phyloP scores from a whole-genome alignment of 2,113 vertebrate genomes.

The Machaerirhynchus nigripectus region DNA sequence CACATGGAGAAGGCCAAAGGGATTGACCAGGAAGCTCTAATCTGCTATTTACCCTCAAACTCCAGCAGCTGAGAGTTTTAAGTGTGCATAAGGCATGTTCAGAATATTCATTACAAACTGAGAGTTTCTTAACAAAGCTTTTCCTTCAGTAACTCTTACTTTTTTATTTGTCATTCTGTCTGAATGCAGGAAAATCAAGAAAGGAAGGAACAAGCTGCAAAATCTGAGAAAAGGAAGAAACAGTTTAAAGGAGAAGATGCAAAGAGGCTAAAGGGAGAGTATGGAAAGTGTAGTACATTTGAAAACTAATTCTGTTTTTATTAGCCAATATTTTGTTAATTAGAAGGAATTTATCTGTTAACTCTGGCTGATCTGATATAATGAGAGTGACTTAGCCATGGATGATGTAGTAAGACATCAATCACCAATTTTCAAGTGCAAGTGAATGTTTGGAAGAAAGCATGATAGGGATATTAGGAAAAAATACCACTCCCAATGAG shows the following conservation, averaged over 20 bases:
- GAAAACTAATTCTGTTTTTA: neutral
- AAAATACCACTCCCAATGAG: neutral
- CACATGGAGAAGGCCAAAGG: neutral
- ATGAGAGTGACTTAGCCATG: neutral
- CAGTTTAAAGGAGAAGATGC: constrained; percentile 84
- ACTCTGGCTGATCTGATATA: neutral
- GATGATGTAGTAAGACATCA: neutral
- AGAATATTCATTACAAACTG: neutral
- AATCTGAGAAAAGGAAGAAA: constrained; percentile 87
- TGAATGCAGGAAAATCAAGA: constrained; percentile 85
- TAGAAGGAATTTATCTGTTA: neutral
- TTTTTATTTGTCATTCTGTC: neutral
- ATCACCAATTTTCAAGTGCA: neutral
- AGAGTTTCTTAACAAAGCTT: neutral
- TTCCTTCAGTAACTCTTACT: neutral
- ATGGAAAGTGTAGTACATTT: constrained; percentile 80
- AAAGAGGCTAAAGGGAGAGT: constrained; percentile 80
- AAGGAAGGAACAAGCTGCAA: constrained; percentile 81
- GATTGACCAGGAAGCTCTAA: neutral
- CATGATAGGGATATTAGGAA: neutral
- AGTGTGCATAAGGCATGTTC: neutral
- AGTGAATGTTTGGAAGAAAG: neutral
- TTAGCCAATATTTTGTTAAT: neutral
- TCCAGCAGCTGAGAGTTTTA: neutral
- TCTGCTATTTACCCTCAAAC: neutral